These are phyloP conservation scores for Sinocyclocheilus anshuiensis DNA, from an alignment of 2,113 vertebrate genomes.

Conservation along the genomic window DNA sequence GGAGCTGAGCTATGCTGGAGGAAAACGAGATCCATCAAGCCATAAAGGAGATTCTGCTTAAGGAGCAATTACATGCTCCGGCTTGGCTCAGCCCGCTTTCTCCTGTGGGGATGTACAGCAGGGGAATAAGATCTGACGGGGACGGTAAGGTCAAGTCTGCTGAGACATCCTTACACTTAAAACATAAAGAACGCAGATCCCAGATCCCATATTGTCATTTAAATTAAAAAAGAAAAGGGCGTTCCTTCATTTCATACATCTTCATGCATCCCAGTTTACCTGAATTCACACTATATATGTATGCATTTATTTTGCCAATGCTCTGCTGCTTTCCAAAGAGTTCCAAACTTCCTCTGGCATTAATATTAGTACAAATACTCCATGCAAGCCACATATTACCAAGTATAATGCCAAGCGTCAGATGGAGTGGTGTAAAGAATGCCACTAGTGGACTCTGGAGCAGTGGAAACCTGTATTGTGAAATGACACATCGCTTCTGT, in stretches of 20 bases:
- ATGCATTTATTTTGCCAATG: background rate
- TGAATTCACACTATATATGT: background rate
- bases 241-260: no score
- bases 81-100: background rate
- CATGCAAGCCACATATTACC: background rate
- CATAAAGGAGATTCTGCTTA: conserved; percentile 31
- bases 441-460: background rate
- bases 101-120: background rate
- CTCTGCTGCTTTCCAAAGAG: background rate
- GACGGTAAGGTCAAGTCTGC: conserved; percentile 6
- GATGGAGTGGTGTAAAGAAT: background rate
- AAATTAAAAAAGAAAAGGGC: no score
- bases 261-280: background rate
- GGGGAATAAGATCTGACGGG: conserved; percentile 6
- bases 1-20: conserved; percentile 28
- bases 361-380: background rate
- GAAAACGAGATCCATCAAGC: conserved; percentile 36
- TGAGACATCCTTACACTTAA: background rate
- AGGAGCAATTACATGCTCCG: conserved; percentile 28
- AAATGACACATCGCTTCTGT: no score
- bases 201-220: background rate
- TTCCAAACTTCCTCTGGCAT: background rate
- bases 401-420: background rate
- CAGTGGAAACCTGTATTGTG: background rate
- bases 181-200: background rate